A percentile compares a stretch with the other conserved stretches of the same genome.
Conservation (phyloP, 2,113 vertebrate genomes). For the Nematolebias whitei region DNA sequence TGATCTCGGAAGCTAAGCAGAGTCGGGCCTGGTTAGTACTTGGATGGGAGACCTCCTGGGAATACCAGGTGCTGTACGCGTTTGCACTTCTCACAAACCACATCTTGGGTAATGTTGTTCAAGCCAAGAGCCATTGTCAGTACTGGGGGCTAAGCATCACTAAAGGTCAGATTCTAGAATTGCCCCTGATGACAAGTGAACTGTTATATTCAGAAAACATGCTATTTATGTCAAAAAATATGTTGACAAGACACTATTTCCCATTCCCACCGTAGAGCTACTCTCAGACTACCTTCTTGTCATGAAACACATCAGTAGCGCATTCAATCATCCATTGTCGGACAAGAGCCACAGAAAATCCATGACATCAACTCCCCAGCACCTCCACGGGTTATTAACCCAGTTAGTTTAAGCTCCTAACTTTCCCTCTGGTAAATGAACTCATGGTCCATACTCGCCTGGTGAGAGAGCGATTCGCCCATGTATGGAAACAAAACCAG, state of each 20-base stretch:
- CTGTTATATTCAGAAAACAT: not conserved
- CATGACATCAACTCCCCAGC: slow-evolving; percentile 24
- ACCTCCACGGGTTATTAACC: slow-evolving; percentile 55
- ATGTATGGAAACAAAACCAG: slow-evolving; percentile 21
- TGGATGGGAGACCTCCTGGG: too few relatives aligned
- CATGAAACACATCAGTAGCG: not conserved
- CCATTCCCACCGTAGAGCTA: not conserved
- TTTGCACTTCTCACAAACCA: too few relatives aligned
- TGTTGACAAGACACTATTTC: slow-evolving; percentile 1
- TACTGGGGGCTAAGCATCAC: too few relatives aligned
- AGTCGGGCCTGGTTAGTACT: too few relatives aligned
- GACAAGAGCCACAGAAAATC: slow-evolving; percentile 15
- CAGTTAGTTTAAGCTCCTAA: slow-evolving; percentile 40
- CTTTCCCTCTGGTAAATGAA: slow-evolving; percentile 45
- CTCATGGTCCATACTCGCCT: slow-evolving; percentile 5
- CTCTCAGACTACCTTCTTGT: slow-evolving; percentile 5
- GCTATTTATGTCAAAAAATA: not conserved
- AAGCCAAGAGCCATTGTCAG: too few relatives aligned
- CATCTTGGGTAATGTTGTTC: too few relatives aligned
- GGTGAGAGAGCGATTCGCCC: slow-evolving; percentile 39
- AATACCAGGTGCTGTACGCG: too few relatives aligned
- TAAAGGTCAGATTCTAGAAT: too few relatives aligned
- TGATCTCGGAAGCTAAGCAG: too few relatives aligned
- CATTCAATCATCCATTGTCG: slow-evolving; percentile 17
- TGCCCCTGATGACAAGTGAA: too few relatives aligned